Evolutionary conservation across 35 echinoderm and acorn worm species (phyloP).

Genomic region (Diadema setosum): DNA sequence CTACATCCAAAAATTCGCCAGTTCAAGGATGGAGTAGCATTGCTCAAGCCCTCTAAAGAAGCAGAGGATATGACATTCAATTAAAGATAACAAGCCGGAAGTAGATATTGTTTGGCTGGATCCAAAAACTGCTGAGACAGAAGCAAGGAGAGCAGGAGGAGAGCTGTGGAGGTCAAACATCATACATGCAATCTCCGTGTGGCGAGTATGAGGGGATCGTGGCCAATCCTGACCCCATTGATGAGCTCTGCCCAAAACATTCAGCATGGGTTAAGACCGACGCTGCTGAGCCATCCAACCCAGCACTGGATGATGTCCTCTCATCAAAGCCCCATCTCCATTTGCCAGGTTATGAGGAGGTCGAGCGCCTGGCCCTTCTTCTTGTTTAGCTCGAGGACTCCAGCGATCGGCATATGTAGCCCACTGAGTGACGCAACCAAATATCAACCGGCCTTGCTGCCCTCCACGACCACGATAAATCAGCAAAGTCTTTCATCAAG

Average conservation of each 20-base stretch:
- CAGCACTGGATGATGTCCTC: too few species aligned
- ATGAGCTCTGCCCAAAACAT: too few species aligned
- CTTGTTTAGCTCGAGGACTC: conserved; percentile 25
- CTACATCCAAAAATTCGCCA: not conserved
- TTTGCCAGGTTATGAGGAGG: conserved; percentile 54
- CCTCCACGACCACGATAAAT: conserved; percentile 51
- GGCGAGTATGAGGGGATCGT: too few species aligned
- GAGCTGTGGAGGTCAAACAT: not conserved
- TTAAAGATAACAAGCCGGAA: not conserved
- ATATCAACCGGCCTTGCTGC: conserved; percentile 2
- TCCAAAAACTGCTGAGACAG: not conserved
- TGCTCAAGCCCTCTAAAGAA: not conserved
- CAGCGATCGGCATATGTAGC: conserved; percentile 19
- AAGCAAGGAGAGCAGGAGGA: not conserved
- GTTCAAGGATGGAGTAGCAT: not conserved
- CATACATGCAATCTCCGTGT: too few species aligned
- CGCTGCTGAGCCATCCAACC: too few species aligned
- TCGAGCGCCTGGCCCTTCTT: conserved; percentile 23
- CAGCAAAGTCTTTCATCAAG: conserved; percentile 44
- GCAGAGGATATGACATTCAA: not conserved
- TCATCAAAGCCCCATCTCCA: too few species aligned
- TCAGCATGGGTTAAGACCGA: too few species aligned
- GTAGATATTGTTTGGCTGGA: not conserved
- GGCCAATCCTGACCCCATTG: too few species aligned
- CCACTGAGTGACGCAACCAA: conserved; percentile 1